Conservation (phyloP, 2,113 vertebrate species). For the Sporophila hypoxantha region DNA sequence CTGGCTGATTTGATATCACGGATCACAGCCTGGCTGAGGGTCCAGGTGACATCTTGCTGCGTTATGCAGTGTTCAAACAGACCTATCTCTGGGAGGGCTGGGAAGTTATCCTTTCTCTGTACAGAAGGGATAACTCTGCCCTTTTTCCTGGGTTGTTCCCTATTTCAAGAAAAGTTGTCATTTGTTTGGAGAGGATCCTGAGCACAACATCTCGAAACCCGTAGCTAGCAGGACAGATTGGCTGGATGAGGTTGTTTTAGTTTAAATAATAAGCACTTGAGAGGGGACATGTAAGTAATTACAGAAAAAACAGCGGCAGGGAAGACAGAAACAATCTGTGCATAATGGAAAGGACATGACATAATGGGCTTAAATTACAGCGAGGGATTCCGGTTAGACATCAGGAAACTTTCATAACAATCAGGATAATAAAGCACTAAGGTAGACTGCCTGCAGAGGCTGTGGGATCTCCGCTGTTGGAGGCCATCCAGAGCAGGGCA, state of each 20-base stretch:
- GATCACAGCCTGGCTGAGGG: not conserved
- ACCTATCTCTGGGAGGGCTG: not conserved
- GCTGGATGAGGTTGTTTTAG: not conserved
- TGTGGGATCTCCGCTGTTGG: constrained; percentile 38
- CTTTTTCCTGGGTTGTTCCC: not conserved
- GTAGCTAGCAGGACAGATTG: not conserved
- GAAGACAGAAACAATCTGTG: constrained; percentile 53
- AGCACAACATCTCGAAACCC: not conserved
- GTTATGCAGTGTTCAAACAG: not conserved
- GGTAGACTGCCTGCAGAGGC: constrained; percentile 46
- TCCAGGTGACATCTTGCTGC: not conserved
- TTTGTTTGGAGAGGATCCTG: not conserved
- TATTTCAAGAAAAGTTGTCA: not conserved
- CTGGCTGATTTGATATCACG: not conserved
- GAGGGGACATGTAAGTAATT: constrained; percentile 45
- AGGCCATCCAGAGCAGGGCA: constrained; percentile 42
- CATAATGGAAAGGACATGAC: constrained; percentile 54
- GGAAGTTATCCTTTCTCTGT: not conserved
- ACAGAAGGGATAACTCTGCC: too few relatives aligned
- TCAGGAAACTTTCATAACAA: constrained; percentile 61
- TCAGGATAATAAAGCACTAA: constrained; percentile 42
- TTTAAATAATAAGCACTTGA: not conserved
- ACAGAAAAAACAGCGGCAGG: constrained; percentile 7
- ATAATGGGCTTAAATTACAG: constrained; percentile 57
- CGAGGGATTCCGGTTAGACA: constrained; percentile 36